Percentiles rank a stretch among this genome's conserved stretches.
Conservation (phyloP, 2,797 vertebrate species). For the Lagorchestes hirsutus region DNA sequence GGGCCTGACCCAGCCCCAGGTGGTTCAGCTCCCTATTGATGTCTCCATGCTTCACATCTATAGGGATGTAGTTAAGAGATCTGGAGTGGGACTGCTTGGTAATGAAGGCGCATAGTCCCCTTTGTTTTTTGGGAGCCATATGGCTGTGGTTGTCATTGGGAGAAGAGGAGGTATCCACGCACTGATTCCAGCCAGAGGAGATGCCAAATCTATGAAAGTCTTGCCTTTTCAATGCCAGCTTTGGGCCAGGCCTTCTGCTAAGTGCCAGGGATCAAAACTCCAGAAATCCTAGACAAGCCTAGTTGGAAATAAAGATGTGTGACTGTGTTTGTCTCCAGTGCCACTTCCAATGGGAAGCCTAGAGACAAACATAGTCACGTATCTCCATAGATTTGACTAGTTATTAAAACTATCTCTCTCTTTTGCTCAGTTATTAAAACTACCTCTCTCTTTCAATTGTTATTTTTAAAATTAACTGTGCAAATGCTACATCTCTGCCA, state of each 20-base stretch:
- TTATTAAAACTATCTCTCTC: not conserved
- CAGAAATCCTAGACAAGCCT: not conserved
- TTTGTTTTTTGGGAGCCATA: conserved; percentile 74
- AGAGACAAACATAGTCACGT: too few relatives aligned
- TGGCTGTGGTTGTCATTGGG: conserved; percentile 43
- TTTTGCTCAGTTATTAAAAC: not conserved
- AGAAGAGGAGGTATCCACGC: not conserved
- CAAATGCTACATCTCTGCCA: not conserved
- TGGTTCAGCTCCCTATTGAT: conserved; percentile 63
- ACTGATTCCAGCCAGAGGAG: not conserved
- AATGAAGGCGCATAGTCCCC: conserved; percentile 57
- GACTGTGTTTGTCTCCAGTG: not conserved
- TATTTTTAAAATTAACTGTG: not conserved
- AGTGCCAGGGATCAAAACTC: not conserved
- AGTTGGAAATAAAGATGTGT: not conserved
- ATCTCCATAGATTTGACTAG: not conserved
- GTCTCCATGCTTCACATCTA: conserved; percentile 40
- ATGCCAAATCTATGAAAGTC: not conserved
- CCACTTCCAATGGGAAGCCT: not conserved
- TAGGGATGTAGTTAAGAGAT: conserved; percentile 73
- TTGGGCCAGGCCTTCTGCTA: not conserved
- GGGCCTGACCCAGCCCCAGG: conserved; percentile 39
- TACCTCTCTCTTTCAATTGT: not conserved
- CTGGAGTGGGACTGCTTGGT: conserved; percentile 57
- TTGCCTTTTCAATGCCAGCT: not conserved